These are phyloP conservation scores for Xenops minutus DNA, from an alignment of 2,797 vertebrate genomes.

Conservation along the genomic window DNA sequence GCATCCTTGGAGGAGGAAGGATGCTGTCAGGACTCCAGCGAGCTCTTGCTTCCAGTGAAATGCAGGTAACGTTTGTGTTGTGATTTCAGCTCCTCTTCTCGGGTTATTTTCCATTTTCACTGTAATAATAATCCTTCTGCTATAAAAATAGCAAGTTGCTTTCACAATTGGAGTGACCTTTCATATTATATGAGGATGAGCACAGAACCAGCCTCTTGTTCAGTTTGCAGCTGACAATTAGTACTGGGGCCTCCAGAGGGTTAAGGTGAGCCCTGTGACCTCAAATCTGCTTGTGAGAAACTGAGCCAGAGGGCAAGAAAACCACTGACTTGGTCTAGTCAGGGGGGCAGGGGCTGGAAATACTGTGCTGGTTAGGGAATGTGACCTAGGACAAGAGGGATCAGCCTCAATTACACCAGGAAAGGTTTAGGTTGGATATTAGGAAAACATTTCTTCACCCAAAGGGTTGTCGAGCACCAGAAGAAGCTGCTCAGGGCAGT, in stretches of 20 bases:
- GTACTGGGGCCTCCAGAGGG: neutral
- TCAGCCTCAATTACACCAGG: neutral
- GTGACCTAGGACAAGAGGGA: too few species aligned
- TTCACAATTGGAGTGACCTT: neutral
- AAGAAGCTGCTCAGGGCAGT: neutral
- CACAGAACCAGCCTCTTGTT: neutral
- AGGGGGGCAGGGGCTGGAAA: neutral
- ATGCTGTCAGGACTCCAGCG: neutral
- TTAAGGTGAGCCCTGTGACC: neutral
- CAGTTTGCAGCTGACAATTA: neutral
- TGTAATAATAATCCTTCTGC: neutral
- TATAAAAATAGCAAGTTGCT: neutral
- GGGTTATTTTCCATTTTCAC: constrained; percentile 6
- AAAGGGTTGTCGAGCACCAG: too few species aligned
- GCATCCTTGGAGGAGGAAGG: neutral
- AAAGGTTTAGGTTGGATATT: neutral
- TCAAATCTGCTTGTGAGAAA: neutral
- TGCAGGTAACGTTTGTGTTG: neutral
- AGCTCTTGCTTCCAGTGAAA: constrained; percentile 14
- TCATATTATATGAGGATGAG: neutral
- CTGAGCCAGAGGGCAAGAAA: neutral
- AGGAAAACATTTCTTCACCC: neutral
- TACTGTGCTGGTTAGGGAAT: neutral
- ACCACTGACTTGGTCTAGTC: neutral
- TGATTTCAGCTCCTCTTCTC: neutral